A percentile compares a stretch with the other conserved stretches of the same genome.
Conservation (phyloP, 2,888 invertebrate genomes). For the Melieria picta region DNA sequence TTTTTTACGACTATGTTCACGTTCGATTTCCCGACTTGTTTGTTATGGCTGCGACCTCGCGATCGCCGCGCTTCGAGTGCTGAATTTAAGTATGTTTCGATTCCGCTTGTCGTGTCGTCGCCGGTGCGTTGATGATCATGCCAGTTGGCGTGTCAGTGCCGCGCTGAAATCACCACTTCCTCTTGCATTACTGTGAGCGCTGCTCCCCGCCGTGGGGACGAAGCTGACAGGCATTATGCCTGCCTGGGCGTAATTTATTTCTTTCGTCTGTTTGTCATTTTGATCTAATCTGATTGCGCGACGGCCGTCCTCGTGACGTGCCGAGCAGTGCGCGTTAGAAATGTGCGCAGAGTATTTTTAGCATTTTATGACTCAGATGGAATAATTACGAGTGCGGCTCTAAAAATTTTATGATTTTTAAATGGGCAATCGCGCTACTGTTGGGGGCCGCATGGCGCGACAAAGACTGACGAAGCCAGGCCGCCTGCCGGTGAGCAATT, state of each 20-base stretch:
- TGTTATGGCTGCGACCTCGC: neutral
- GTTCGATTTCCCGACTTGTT: neutral
- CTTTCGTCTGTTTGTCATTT: conserved; percentile 49
- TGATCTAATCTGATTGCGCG: conserved; percentile 45
- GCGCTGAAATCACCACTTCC: conserved; percentile 24
- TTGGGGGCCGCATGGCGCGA: neutral
- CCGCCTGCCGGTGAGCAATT: conserved; percentile 10
- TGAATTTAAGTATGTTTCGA: neutral
- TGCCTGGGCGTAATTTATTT: conserved; percentile 44
- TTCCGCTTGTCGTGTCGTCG: neutral
- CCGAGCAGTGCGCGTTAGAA: neutral
- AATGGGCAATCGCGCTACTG: neutral
- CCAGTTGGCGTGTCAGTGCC: conserved; percentile 34
- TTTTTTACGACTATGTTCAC: neutral
- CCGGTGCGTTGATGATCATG: conserved; percentile 13
- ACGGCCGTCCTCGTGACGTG: neutral
- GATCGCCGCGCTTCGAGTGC: neutral
- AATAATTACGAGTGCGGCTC: conserved; percentile 16
- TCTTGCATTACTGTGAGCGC: neutral
- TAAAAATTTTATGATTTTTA: conserved; percentile 30
- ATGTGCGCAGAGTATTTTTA: conserved; percentile 19
- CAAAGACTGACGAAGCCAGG: conserved; percentile 11
- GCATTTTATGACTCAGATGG: conserved; percentile 20
- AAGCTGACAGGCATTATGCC: neutral
- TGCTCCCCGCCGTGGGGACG: neutral